These are phyloP conservation scores for Syrrhaptes paradoxus DNA, from an alignment of 2,113 vertebrate species.

Conservation along the genomic window DNA sequence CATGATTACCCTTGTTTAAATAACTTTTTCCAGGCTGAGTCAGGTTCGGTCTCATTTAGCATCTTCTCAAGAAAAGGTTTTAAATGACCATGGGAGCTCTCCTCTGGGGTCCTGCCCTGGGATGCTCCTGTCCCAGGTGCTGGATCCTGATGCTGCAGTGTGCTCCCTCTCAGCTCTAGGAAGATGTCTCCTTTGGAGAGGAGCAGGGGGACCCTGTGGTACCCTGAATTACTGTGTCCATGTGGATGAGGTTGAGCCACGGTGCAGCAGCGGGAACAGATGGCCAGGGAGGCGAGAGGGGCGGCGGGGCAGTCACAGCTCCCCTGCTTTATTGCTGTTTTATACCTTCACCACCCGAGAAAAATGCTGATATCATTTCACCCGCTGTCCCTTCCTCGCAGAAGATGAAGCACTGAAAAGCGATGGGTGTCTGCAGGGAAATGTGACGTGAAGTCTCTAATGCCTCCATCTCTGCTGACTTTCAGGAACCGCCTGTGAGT, in stretches of 20 bases:
- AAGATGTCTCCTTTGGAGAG: not conserved
- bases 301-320: not conserved
- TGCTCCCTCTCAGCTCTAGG: not conserved
- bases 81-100: not conserved
- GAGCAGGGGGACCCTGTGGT: not conserved
- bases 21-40: not conserved
- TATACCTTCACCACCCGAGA: not conserved
- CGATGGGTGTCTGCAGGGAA: not conserved
- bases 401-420: not conserved
- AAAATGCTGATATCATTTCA: not conserved
- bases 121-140: too few species aligned
- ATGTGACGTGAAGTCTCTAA: not conserved
- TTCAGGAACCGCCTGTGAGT: constrained; percentile 85
- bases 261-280: not conserved
- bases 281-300: not conserved
- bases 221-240: not conserved
- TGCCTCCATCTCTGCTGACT: not conserved
- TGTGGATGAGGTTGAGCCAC: not conserved
- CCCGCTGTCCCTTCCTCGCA: not conserved
- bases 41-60: not conserved
- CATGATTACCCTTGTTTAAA: constrained; percentile 2
- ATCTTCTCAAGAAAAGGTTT: not conserved
- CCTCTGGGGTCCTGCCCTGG: not conserved
- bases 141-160: not conserved
- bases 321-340: not conserved